Evolutionary conservation across 92 coral and sea anemone species (phyloP).

Genomic region (Desmophyllum pertusum): DNA sequence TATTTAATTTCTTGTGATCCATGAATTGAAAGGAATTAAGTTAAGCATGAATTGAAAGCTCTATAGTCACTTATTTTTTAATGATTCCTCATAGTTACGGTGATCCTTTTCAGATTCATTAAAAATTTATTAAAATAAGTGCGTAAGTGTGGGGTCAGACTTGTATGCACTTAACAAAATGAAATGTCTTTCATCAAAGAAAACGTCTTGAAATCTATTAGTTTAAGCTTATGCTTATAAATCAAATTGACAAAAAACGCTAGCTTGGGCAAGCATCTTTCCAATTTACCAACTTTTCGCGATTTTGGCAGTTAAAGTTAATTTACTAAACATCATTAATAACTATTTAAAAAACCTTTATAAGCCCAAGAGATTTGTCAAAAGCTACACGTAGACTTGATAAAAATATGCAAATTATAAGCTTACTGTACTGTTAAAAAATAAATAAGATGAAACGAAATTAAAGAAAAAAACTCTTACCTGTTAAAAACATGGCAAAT

Average conservation of each 20-base stretch:
- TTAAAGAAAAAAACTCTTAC: conserved; percentile 44
- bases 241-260: neutral
- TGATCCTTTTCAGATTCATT: neutral
- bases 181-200: neutral
- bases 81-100: neutral
- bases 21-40: neutral
- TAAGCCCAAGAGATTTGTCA: neutral
- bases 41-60: too few species aligned
- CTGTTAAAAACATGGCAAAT: conserved; percentile 83
- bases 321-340: neutral
- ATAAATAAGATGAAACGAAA: neutral
- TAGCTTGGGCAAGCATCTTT: neutral
- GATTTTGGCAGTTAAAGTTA: neutral
- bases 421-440: neutral
- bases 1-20: neutral
- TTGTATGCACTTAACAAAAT: neutral
- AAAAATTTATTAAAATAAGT: neutral
- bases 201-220: neutral
- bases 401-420: conserved; percentile 9
- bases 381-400: conserved; percentile 1
- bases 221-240: neutral
- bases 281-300: neutral
- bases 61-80: neutral
- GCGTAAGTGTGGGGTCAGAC: neutral
- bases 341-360: neutral